A percentile compares a stretch with the other conserved stretches of the same genome.
Conservation (phyloP, 2,113 vertebrate species). For the Laticauda laticaudata region DNA sequence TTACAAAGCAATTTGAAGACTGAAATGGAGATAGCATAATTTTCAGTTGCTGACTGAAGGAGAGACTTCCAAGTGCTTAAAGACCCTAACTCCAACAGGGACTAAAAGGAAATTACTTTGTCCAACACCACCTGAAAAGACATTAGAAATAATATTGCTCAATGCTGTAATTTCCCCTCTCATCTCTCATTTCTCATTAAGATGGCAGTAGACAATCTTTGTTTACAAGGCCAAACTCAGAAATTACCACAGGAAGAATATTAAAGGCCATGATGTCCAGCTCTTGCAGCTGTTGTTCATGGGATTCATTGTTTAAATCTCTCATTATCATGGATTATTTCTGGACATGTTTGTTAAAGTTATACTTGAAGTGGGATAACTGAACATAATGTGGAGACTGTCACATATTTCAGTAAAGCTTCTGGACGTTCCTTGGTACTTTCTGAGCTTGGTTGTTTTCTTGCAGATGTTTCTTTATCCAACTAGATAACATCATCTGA, state of each 20-base stretch:
- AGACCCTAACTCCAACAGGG: not conserved
- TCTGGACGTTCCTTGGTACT: not conserved
- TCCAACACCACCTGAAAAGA: not conserved
- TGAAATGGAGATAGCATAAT: not conserved
- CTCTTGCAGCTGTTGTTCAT: not conserved
- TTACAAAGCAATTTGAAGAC: not conserved
- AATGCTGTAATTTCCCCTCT: not conserved
- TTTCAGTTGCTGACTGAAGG: not conserved
- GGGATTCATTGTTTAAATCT: not conserved
- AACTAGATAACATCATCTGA: not conserved
- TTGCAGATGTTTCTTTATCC: not conserved
- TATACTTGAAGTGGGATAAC: not conserved
- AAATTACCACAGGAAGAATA: not conserved
- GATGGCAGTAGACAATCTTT: not conserved
- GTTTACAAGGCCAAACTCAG: not conserved
- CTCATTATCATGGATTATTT: not conserved
- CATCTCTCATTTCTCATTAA: not conserved
- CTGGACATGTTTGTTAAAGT: not conserved
- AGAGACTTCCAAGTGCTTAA: not conserved
- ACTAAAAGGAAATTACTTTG: not conserved
- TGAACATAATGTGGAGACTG: not conserved
- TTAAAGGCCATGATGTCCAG: not conserved
- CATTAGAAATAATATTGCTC: not conserved
- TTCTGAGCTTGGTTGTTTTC: not conserved
- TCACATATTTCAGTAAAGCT: not conserved